Conservation (phyloP, 2,888 invertebrate genomes). For the Pollenia amentaria region DNA sequence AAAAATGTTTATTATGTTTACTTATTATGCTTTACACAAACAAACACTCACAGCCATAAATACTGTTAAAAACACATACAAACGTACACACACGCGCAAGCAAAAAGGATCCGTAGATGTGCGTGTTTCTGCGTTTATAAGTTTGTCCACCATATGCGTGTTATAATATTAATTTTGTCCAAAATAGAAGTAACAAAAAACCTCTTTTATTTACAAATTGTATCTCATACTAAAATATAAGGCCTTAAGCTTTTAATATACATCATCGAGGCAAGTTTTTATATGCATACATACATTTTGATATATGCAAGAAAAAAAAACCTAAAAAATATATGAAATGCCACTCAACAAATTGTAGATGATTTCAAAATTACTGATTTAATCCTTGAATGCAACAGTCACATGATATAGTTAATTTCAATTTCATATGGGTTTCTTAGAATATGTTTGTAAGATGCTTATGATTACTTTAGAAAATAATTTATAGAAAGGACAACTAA, state of each 20-base stretch:
- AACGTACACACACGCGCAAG: neutral
- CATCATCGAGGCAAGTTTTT: neutral
- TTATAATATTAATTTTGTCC: slow-evolving; percentile 52
- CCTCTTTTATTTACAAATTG: neutral
- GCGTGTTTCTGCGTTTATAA: slow-evolving; percentile 27
- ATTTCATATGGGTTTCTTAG: too few relatives aligned
- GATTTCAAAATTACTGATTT: too few relatives aligned
- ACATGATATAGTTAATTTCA: too few relatives aligned
- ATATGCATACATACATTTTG: too few relatives aligned
- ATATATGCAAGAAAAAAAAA: too few relatives aligned
- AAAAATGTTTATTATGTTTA: slow-evolving; percentile 64
- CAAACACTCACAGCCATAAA: neutral
- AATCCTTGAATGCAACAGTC: too few relatives aligned
- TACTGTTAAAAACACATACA: neutral
- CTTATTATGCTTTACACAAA: slow-evolving; percentile 27
- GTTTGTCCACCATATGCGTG: slow-evolving; percentile 67
- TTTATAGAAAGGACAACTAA: too few relatives aligned
- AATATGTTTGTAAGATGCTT: too few relatives aligned
- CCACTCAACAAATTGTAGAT: too few relatives aligned
- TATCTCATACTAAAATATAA: slow-evolving; percentile 20
- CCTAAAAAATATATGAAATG: too few relatives aligned
- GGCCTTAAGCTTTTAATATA: slow-evolving; percentile 52
- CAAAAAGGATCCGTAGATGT: neutral
- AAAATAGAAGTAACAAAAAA: slow-evolving; percentile 13
- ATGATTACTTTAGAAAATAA: too few relatives aligned